Conservation (phyloP, 1,140 invertebrate species). For the Zaprionus taronus region DNA sequence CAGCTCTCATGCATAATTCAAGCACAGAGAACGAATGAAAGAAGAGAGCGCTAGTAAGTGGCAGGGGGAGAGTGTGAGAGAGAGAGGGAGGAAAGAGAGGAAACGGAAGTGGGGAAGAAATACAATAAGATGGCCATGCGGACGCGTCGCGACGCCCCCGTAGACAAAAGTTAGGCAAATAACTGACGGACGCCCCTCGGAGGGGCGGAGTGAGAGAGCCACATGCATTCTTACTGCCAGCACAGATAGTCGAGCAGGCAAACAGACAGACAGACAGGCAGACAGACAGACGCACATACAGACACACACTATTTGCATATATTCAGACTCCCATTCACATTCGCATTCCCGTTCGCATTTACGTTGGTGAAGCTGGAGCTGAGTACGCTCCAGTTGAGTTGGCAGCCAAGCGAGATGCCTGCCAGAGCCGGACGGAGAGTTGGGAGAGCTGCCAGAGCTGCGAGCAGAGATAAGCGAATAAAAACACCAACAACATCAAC, state of each 20-base stretch:
- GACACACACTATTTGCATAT: constrained; percentile 61
- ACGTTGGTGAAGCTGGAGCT: not conserved
- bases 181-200: constrained; percentile 44
- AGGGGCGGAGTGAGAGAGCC: not conserved
- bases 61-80: not conserved
- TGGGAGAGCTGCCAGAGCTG: constrained; percentile 18
- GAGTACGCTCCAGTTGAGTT: constrained; percentile 18
- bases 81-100: not conserved
- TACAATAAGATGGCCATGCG: constrained; percentile 46
- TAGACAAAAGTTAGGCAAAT: constrained; percentile 69
- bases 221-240: not conserved
- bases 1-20: constrained; percentile 77
- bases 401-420: constrained; percentile 25
- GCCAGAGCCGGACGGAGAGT: constrained; percentile 9
- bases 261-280: constrained; percentile 6
- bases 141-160: constrained; percentile 14
- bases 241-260: constrained; percentile 14
- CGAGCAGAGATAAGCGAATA: constrained; percentile 53
- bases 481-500: constrained; percentile 26
- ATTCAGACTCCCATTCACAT: constrained; percentile 3
- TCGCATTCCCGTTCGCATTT: not conserved
- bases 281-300: constrained; percentile 5
- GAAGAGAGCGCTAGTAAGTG: constrained; percentile 8
- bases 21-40: constrained; percentile 28
- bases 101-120: constrained; percentile 13